Evolutionary conservation across 64 coral and sea anemone genomes (phyloP), one percentile per base, ranked within the genome.

Genomic region (Pocillopora verrucosa): DNA sequence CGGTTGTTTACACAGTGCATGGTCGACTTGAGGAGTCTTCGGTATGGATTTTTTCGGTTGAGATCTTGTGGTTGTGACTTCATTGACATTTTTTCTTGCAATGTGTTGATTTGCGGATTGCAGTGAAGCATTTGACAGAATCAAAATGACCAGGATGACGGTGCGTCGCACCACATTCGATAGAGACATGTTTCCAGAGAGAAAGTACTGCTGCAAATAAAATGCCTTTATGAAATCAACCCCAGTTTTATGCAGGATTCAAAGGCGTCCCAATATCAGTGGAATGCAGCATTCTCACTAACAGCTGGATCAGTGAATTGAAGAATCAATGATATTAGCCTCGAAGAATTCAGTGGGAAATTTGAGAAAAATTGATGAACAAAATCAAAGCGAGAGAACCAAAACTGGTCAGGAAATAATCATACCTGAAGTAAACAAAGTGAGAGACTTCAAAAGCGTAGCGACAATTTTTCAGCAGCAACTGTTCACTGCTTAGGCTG

Each of bases 311-410:
- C 41, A 51, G 7, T 85, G 38, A 70, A 85, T 56, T 72, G 26
- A 85, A 84, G 72, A 85, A 45, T 56, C 26, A 56, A 56, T 56
- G 64, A 85, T 85, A 85, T 85, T 85, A 72, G 82, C 69, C 37
- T 81, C 25, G 36, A 81, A 10, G 25, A 70, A 70, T 24, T 24
- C 10, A 70, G 67, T 70, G 62, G 12, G 16, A 14, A 59, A 7
- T 67, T 68, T 10, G 45, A 36, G 19, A 0, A 38, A 85, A 16
- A 72, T 38, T 4, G 62, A 84, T 25, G 16, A 70, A 70, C 9
- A 7, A 70, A 70, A n/a, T 20, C 25, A 24, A 24, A 11, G 67
- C 67, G n/a, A 85, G 5, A 13, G 6, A 57, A 72, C 15, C 22
- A 19, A 3, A 72, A 25, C 58, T 57, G 56, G 4, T 85, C 17